Base-by-base conservation (phyloP, 2,888 invertebrate species). In the Idaea biselata region DNA sequence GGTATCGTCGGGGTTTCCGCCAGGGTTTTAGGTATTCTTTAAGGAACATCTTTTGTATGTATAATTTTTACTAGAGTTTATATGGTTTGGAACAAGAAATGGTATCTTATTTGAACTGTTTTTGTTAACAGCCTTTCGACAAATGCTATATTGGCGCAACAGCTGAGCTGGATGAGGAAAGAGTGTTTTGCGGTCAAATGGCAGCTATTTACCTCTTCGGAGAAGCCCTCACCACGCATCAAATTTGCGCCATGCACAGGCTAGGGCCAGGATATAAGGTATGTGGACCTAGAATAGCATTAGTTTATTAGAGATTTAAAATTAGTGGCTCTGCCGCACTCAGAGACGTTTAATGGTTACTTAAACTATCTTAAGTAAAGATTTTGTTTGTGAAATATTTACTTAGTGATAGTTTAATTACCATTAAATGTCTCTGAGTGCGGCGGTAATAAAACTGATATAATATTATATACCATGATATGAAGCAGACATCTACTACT, bases 141-240 rank as follows among this genome's bases (percentile, higher is more conserved):
- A 99, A 99, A 89, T 99, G 99, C 91, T 99, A 98, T 91, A 98
- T 99, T 83, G 99, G 99, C 65, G 98, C 99, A 65, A 98, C 98
- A 60, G 98, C 99, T 1, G 99, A 99, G 91, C 90, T 99, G 82
- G 99, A 99, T 82, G 98, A 98, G 82, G 99, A 99, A 85, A 95
- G 98, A 68, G 98, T 99, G 73, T 99, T 99, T 93, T 99, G 99
- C 91, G 99, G 99, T 54, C 99, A 99, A 94, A 99, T 99, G 98
- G 98, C 99, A 25, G 98, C 99, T 61, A 97, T 99, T 81, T 99
- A 99, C 93, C 94, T 99, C 72, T 99, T 99, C 91, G 98, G 98
- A 77, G 99, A 99, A 92, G 98, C 99, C 58, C 94, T 99, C 75
- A 97, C 97, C 64, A 97, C 99, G 65, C 98, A 99, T 92, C 99